phyloP scores from a whole-genome alignment of 2,797 vertebrate genomes.

The Epinephelus coioides region DNA sequence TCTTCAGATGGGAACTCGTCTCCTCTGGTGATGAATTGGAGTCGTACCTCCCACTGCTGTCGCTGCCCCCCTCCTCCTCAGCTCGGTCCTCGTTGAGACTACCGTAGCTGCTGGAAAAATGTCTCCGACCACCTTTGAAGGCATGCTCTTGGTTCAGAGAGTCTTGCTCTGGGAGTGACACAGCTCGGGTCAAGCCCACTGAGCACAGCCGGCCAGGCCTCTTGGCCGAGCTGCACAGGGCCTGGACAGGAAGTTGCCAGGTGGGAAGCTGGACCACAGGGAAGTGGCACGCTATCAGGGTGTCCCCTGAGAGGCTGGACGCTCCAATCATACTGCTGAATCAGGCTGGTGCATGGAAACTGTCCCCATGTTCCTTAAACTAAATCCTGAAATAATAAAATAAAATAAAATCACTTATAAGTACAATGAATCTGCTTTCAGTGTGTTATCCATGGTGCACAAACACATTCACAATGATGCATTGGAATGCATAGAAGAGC shows the following conservation, averaged over 20 bases:
- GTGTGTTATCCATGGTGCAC: not conserved
- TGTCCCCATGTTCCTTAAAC: conserved; percentile 48
- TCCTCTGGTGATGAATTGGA: conserved; percentile 79
- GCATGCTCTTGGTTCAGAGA: conserved; percentile 86
- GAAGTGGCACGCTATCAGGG: conserved; percentile 93
- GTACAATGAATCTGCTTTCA: not conserved
- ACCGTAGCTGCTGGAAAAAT: conserved; percentile 76
- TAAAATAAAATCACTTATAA: not conserved
- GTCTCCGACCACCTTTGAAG: conserved; percentile 80
- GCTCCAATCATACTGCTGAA: conserved; percentile 90
- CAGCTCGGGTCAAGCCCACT: conserved; percentile 84
- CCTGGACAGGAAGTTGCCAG: conserved; percentile 91
- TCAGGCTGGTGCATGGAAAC: conserved; percentile 11
- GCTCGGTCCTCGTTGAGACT: conserved; percentile 75
- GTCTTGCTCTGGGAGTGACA: conserved; percentile 89
- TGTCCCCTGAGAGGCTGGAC: conserved; percentile 91
- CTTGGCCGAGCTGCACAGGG: conserved; percentile 83
- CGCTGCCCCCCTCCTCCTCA: conserved; percentile 76
- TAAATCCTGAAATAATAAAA: conserved; percentile 42
- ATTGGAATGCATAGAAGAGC: no score
- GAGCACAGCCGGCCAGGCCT: conserved; percentile 88
- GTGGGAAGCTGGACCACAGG: conserved; percentile 88
- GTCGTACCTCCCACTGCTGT: conserved; percentile 78
- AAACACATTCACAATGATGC: not conserved
- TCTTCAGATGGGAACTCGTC: conserved; percentile 43